A percentile compares a stretch with the other conserved stretches of the same genome.
Evolutionary conservation across 2,888 invertebrate species (phyloP).

Genomic region (Petrolisthes cinctipes): DNA sequence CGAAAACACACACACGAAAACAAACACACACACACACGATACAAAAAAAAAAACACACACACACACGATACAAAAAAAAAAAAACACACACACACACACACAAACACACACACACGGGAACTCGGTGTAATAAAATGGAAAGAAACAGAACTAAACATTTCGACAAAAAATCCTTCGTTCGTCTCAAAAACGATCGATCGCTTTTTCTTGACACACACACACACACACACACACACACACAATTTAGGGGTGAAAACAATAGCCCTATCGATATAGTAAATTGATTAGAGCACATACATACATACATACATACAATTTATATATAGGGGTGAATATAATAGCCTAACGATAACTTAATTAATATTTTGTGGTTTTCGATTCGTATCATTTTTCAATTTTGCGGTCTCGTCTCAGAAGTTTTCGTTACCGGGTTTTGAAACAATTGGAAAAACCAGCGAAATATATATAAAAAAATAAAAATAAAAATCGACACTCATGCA

Average conservation of each 20-base stretch:
- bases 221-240: neutral
- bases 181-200: constrained; percentile 9
- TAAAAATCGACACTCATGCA: constrained; percentile 40
- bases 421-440: constrained; percentile 44
- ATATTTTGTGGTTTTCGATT: too few species aligned
- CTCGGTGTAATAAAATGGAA: neutral
- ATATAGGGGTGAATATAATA: too few species aligned
- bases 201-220: constrained; percentile 24
- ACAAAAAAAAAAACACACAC: too few species aligned
- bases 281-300: constrained; percentile 5
- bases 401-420: neutral
- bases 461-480: constrained; percentile 59
- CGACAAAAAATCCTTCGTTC: neutral
- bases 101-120: neutral
- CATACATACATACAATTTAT: neutral
- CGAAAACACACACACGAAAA: too few species aligned
- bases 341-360: too few species aligned
- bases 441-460: constrained; percentile 62
- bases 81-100: too few species aligned
- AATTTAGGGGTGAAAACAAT: neutral
- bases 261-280: constrained; percentile 9
- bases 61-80: too few species aligned
- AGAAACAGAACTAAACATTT: constrained; percentile 13
- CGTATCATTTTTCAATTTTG: too few species aligned
- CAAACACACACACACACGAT: too few species aligned